These are phyloP conservation scores for Astreopora myriophthalma DNA, from an alignment of 64 coral and sea anemone species.

Conservation along the genomic window DNA sequence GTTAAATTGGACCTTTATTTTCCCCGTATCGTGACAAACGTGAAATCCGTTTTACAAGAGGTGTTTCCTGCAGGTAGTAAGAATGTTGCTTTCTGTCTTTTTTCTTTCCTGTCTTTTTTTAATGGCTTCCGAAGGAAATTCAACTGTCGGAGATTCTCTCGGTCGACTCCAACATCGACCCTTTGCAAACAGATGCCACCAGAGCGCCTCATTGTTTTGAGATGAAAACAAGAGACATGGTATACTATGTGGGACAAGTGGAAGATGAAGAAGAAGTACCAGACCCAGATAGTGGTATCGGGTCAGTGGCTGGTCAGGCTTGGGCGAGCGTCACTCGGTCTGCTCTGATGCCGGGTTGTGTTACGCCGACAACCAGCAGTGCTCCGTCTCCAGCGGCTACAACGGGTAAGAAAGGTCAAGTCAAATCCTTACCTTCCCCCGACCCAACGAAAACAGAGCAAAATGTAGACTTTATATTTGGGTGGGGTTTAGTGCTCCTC, in stretches of 20 bases:
- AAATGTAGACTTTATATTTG: not conserved
- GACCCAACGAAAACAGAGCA: not conserved
- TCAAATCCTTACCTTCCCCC: not conserved
- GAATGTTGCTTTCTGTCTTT: not conserved
- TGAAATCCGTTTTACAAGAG: not conserved
- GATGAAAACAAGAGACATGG: slow-evolving; percentile 89
- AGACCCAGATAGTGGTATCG: slow-evolving; percentile 85
- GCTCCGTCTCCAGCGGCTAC: slow-evolving; percentile 1
- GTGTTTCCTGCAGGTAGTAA: not conserved
- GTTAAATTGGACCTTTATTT: not conserved
- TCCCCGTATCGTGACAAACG: not conserved
- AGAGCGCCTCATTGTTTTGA: slow-evolving; percentile 89
- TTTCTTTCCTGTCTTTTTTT: not conserved
- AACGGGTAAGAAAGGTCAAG: not conserved
- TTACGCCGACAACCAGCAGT: slow-evolving; percentile 84
- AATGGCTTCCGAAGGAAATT: slow-evolving; percentile 63
- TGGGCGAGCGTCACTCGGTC: slow-evolving; percentile 87
- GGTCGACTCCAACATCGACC: slow-evolving; percentile 90
- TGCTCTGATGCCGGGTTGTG: slow-evolving; percentile 94
- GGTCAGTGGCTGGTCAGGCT: slow-evolving; percentile 74
- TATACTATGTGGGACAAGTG: slow-evolving; percentile 84
- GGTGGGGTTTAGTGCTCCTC: no score
- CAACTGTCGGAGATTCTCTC: slow-evolving; percentile 88
- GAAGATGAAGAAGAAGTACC: slow-evolving; percentile 73
- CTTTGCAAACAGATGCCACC: slow-evolving; percentile 75